These are phyloP conservation scores for Hystrix cristata DNA, from an alignment of 2,113 vertebrate species.

Conservation along the genomic window DNA sequence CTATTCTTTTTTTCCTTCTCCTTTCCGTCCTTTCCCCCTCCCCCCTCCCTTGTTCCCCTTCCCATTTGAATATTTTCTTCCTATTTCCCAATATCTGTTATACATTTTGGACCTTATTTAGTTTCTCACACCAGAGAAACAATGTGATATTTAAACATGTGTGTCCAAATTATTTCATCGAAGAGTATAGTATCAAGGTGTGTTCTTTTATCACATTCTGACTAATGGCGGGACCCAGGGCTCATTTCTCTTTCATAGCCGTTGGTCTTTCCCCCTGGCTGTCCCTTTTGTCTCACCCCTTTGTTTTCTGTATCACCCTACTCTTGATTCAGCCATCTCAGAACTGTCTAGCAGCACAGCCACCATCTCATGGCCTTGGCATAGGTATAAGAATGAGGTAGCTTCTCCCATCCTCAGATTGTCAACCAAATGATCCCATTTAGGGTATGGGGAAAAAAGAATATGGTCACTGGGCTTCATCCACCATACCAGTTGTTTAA, in stretches of 20 bases:
- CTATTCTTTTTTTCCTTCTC: too few species aligned
- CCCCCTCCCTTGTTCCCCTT: too few species aligned
- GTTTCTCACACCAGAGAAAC: too few species aligned
- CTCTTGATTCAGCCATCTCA: slow-evolving; percentile 2
- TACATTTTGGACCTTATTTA: too few species aligned
- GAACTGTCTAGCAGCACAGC: not conserved
- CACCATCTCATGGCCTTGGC: not conserved
- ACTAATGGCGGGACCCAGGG: not conserved
- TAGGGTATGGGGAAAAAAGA: not conserved
- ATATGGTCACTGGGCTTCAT: not conserved
- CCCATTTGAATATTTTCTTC: too few species aligned
- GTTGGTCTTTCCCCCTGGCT: not conserved
- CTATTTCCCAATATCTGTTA: too few species aligned
- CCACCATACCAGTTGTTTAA: not conserved
- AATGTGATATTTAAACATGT: too few species aligned
- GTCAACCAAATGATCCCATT: not conserved
- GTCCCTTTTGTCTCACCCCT: not conserved
- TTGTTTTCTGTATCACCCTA: not conserved
- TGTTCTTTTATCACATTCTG: not conserved
- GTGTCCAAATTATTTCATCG: too few species aligned
- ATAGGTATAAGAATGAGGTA: not conserved
- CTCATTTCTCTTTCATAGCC: not conserved
- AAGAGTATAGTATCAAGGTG: too few species aligned
- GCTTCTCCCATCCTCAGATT: not conserved
- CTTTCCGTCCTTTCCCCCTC: too few species aligned